Conservation (phyloP, 1,140 invertebrate species). For the Planococcus citri region DNA sequence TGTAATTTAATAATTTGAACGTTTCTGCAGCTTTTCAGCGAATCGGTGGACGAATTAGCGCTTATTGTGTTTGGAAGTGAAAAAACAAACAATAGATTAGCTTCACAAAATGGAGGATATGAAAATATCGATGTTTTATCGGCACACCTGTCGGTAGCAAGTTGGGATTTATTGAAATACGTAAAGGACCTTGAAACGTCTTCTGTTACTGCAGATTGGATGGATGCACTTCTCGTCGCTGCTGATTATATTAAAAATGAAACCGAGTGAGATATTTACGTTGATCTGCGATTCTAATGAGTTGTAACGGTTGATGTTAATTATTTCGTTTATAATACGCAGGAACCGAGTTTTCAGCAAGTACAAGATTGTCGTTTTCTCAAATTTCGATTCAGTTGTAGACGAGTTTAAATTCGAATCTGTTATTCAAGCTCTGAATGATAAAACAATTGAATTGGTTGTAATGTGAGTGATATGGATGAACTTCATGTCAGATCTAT, state of each 20-base stretch:
- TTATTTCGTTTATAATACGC: background rate
- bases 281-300: background rate
- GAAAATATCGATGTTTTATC: background rate
- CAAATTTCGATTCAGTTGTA: background rate
- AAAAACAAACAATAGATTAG: background rate
- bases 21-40: background rate
- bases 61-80: background rate
- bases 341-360: background rate
- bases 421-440: background rate
- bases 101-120: background rate
- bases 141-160: background rate
- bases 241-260: background rate
- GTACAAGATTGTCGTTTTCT: background rate
- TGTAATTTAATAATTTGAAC: no score
- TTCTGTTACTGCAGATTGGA: background rate
- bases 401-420: background rate
- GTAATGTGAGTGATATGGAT: conserved; percentile 4
- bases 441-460: background rate
- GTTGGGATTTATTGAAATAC: background rate
- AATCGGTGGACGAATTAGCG: background rate
- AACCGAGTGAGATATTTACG: background rate
- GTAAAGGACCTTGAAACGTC: background rate
- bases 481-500: background rate
- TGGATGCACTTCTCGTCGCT: background rate
- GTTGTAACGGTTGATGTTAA: background rate